phyloP scores from a whole-genome alignment of 2,888 invertebrate species.

The Fissipunctia ypsillon region DNA sequence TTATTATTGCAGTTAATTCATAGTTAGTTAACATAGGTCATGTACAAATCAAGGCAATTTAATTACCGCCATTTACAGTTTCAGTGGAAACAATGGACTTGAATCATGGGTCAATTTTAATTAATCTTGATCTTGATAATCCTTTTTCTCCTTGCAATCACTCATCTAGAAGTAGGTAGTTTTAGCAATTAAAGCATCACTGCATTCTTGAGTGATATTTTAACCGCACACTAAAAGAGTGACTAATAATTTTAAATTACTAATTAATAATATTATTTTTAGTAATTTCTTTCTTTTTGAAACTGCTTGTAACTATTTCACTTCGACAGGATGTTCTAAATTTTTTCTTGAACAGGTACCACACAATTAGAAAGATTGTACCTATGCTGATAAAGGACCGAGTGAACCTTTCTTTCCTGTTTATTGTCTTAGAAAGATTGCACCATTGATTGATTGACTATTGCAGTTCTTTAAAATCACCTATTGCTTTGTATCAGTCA shows the following conservation, averaged over 20 bases:
- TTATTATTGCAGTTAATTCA: background rate
- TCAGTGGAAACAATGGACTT: background rate
- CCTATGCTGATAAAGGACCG: background rate
- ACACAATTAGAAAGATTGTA: no score
- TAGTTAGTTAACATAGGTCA: background rate
- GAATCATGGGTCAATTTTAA: background rate
- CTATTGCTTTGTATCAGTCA: constrained; percentile 22
- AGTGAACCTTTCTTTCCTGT: constrained; percentile 30
- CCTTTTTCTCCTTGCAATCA: background rate
- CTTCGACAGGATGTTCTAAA: background rate
- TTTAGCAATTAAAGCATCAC: background rate
- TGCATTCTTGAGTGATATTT: background rate
- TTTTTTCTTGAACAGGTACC: background rate
- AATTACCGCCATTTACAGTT: background rate
- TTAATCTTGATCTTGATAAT: background rate
- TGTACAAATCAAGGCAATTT: background rate
- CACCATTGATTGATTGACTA: no score
- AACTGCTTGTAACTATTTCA: no score
- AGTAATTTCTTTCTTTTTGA: no score
- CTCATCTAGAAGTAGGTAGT: background rate
- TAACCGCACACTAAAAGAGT: background rate
- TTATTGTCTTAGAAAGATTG: constrained; percentile 24
- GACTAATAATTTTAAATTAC: no score
- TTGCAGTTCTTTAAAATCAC: constrained; percentile 5
- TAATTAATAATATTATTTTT: background rate